Base-by-base conservation (phyloP, 2,888 invertebrate genomes). In the Mesochorus sp. region DNA sequence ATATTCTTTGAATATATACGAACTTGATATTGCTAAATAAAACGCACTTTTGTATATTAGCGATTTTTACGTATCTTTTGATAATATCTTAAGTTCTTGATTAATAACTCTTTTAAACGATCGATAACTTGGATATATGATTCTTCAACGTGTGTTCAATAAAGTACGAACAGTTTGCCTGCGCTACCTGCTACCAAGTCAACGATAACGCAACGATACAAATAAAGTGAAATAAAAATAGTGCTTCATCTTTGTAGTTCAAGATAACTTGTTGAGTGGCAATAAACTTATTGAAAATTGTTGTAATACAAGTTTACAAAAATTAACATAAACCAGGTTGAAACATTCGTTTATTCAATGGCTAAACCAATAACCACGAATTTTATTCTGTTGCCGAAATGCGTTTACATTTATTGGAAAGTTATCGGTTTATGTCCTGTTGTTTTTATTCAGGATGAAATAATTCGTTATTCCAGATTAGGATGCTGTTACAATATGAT, bases 391-490 rank as follows among this genome's bases (percentile, higher is more conserved):
- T 21, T 39, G 10, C 49, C 37, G n/a, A 47, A 34, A 51, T 34
- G 39, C 42, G 4, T 67, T 3, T 67, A 44, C 42, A 10, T 71
- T 47, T 82, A 37, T 10, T 79, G 74, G 76, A 73, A 67, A 68
- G 37, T 80, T 8, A 6, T 82, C 21, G 82, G 80, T 26, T 21
- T 79, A 21, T 80, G 75, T 51, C 82, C 82, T 6, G 79, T 76
- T 21, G 44, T 55, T 53, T 39, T 77, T 3, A 55, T 55, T 2
- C 37, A 73, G 19, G 34, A 14, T 19, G 44, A 62, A 28, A 62
- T 70, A 34, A 64, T 75, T 6, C 34, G 44, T 1, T 21, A 17
- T 21, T 74, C 76, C 2, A 53, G 24, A 37, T 0, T 21, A 2
- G 68, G 67, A 17, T 34, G 34, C 24, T 14, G 72, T 14, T 81